Percentiles rank a stretch among this genome's conserved stretches.
These are phyloP conservation scores for Pediacus dermestoides DNA, from an alignment of 2,888 invertebrate genomes.

Conservation along the genomic window DNA sequence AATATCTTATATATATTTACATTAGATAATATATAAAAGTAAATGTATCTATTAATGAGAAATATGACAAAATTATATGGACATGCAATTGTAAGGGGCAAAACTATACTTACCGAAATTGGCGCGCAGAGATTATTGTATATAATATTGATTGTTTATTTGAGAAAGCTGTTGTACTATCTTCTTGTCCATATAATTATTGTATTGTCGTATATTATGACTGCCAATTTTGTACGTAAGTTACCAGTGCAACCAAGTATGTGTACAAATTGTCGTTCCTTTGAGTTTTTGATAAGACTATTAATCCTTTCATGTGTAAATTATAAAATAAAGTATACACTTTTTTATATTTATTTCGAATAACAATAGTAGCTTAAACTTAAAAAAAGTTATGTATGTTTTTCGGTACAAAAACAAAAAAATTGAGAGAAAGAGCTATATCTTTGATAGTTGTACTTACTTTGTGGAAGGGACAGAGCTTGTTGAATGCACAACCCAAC, in stretches of 20 bases:
- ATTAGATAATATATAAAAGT: slow-evolving; percentile 39
- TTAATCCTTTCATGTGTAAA: slow-evolving; percentile 35
- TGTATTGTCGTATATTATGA: slow-evolving; percentile 36
- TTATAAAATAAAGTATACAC: slow-evolving; percentile 31
- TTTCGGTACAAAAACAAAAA: slow-evolving; percentile 25
- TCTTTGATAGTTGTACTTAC: slow-evolving; percentile 33
- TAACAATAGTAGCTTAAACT: slow-evolving; percentile 17
- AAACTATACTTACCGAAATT: slow-evolving; percentile 3
- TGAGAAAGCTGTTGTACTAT: no score
- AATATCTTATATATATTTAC: slow-evolving; percentile 42
- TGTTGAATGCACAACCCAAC: slow-evolving; percentile 15
- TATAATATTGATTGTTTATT: slow-evolving; percentile 7
- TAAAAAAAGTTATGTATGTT: slow-evolving; percentile 9
- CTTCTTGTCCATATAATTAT: slow-evolving; percentile 33
- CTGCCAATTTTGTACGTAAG: slow-evolving; percentile 48
- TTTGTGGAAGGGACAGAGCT: slow-evolving; percentile 29
- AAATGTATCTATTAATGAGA: slow-evolving; percentile 31
- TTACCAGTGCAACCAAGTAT: slow-evolving; percentile 51
- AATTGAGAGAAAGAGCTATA: slow-evolving; percentile 23
- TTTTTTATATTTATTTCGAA: slow-evolving; percentile 36
- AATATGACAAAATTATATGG: slow-evolving; percentile 32
- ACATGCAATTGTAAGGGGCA: slow-evolving; percentile 19
- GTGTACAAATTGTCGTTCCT: slow-evolving; percentile 50
- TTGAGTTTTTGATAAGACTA: slow-evolving; percentile 36
- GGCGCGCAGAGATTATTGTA: no score